A percentile compares a stretch with the other conserved stretches of the same genome.
These are phyloP conservation scores for Enteromius thamalakanensis DNA, from an alignment of 2,797 vertebrate species.

Conservation along the genomic window DNA sequence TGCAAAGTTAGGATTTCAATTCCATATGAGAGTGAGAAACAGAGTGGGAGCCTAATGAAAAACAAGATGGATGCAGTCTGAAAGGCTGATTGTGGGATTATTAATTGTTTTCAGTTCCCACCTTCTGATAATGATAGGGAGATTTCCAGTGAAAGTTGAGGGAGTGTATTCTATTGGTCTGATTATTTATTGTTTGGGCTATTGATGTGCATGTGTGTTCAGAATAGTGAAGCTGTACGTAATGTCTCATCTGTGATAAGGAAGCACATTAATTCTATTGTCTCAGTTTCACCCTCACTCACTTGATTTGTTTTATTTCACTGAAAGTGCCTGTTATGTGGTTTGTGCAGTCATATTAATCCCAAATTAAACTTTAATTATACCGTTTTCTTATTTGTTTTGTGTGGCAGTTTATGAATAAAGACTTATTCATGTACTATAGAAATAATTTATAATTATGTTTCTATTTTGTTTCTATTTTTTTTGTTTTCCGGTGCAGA, in stretches of 20 bases:
- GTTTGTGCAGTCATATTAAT: conserved; percentile 16
- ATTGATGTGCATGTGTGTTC: conserved; percentile 84
- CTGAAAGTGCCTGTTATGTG: conserved; percentile 29
- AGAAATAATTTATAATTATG: not conserved
- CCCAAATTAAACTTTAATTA: conserved; percentile 19
- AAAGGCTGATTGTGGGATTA: conserved; percentile 82
- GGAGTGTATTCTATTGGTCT: conserved; percentile 87
- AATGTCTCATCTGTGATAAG: conserved; percentile 87
- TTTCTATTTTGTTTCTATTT: not conserved
- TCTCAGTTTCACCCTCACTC: conserved; percentile 82
- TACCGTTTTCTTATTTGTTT: not conserved
- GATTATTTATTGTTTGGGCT: conserved; percentile 90
- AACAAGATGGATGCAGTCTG: conserved; percentile 75
- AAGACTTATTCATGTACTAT: not conserved
- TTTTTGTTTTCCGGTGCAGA: not conserved
- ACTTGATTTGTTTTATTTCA: conserved; percentile 41
- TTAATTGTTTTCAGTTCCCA: conserved; percentile 89
- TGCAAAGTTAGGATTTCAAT: conserved; percentile 29
- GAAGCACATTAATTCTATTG: conserved; percentile 92
- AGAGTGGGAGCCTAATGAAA: conserved; percentile 29
- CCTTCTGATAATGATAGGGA: conserved; percentile 87
- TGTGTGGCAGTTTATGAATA: conserved; percentile 1
- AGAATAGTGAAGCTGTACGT: conserved; percentile 87
- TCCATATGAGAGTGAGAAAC: not conserved
- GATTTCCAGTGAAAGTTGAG: conserved; percentile 88